phyloP scores from a whole-genome alignment of 2,797 vertebrate species.

The Notoglanidium macrostoma region DNA sequence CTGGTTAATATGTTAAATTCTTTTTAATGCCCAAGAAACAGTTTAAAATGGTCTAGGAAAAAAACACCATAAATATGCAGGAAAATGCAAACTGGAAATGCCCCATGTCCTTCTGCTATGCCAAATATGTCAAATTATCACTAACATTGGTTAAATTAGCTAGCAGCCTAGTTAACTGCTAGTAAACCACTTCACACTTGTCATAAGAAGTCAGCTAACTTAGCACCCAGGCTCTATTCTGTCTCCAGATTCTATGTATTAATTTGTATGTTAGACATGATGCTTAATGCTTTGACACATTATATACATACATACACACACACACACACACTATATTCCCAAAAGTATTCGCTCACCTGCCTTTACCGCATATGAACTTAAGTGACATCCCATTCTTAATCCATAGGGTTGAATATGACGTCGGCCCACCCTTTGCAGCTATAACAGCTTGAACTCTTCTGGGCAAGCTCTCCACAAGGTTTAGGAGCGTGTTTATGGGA shows the following conservation, averaged over 20 bases:
- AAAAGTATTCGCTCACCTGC: too few species aligned
- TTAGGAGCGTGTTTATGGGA: too few species aligned
- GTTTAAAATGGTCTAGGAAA: background rate
- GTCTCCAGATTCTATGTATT: background rate
- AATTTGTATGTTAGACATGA: background rate
- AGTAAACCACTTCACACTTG: background rate
- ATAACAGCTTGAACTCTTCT: too few species aligned
- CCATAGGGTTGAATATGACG: too few species aligned
- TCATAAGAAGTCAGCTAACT: background rate
- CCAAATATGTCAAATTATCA: background rate
- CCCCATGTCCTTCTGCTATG: background rate
- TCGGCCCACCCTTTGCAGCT: too few species aligned
- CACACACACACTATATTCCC: conserved; percentile 18
- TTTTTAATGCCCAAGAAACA: background rate
- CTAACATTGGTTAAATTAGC: background rate
- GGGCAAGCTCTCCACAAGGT: too few species aligned
- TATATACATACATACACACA: background rate
- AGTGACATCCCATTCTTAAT: too few species aligned
- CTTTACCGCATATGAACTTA: too few species aligned
- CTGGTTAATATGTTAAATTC: background rate
- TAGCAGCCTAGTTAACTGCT: background rate
- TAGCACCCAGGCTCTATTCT: background rate
- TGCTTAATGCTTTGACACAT: background rate
- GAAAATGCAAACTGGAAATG: background rate
- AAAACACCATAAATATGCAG: background rate